phyloP scores from a whole-genome alignment of 2,797 vertebrate genomes.

The Macrochelys suwanniensis region DNA sequence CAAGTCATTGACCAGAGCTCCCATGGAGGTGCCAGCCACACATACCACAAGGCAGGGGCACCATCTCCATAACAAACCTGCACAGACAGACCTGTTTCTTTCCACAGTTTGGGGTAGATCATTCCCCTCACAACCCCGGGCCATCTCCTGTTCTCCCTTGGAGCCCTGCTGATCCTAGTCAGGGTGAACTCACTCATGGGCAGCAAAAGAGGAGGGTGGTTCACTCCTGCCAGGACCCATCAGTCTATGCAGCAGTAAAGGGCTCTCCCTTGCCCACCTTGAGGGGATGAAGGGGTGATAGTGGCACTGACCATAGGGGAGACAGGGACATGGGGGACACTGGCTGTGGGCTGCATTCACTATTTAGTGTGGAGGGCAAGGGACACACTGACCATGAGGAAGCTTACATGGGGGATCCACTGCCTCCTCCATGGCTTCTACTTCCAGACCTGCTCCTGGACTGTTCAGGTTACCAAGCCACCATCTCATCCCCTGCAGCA shows the following conservation, averaged over 20 bases:
- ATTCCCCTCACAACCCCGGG: background rate
- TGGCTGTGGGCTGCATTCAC: background rate
- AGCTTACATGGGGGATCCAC: background rate
- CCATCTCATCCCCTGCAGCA: background rate
- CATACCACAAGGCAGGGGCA: background rate
- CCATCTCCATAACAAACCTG: background rate
- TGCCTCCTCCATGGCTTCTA: background rate
- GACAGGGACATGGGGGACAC: background rate
- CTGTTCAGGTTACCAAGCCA: background rate
- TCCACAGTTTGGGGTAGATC: background rate
- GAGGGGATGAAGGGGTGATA: background rate
- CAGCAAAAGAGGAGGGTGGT: no score
- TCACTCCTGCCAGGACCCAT: background rate
- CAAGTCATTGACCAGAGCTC: background rate
- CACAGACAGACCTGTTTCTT: background rate
- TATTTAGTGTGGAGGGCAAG: background rate
- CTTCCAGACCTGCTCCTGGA: background rate
- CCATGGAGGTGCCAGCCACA: background rate
- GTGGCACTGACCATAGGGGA: background rate
- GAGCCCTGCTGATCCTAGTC: background rate
- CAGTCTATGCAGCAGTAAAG: background rate
- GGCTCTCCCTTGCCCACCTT: background rate
- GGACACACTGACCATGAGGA: background rate
- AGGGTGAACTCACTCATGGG: background rate
- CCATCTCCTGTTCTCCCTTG: background rate